Percentiles rank a stretch among this genome's conserved stretches.
phyloP scores from a whole-genome alignment of 2,113 vertebrate genomes.

The Sitta europaea region DNA sequence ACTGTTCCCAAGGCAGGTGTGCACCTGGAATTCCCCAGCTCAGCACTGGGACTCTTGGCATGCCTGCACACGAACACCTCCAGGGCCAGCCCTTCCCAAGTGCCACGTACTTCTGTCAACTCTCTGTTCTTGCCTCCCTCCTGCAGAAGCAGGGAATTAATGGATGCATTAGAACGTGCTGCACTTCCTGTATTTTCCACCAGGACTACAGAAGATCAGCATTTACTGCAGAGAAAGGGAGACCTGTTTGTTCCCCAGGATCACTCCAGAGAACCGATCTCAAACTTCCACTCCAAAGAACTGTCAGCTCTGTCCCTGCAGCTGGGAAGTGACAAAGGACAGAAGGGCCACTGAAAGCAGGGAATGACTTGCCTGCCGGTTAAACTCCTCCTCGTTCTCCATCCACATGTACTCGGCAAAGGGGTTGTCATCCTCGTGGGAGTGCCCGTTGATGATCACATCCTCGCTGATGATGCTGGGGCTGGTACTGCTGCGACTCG shows the following conservation, averaged over 20 bases:
- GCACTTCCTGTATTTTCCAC: background rate
- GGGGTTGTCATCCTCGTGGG: conserved; percentile 84
- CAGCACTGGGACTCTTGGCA: background rate
- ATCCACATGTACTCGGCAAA: conserved; percentile 96
- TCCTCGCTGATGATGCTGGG: conserved; percentile 80
- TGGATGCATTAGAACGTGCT: background rate
- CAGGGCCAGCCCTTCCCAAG: background rate
- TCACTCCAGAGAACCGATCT: background rate
- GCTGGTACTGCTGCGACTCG: conserved; percentile 79
- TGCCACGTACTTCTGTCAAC: background rate
- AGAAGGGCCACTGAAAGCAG: background rate
- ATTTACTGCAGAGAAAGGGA: background rate
- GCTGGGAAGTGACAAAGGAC: background rate
- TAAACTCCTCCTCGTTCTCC: conserved; percentile 94
- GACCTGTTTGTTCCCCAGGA: background rate
- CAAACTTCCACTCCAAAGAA: background rate
- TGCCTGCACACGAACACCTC: background rate
- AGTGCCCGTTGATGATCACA: conserved; percentile 81
- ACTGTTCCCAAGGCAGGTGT: background rate
- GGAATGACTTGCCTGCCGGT: conserved; percentile 81
- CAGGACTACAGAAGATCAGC: background rate
- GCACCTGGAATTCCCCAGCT: background rate
- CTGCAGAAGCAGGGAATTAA: background rate
- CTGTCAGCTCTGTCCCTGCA: background rate
- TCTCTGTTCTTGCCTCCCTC: background rate